Conservation (phyloP, 2,888 invertebrate species). For the Eupithecia subumbrata region DNA sequence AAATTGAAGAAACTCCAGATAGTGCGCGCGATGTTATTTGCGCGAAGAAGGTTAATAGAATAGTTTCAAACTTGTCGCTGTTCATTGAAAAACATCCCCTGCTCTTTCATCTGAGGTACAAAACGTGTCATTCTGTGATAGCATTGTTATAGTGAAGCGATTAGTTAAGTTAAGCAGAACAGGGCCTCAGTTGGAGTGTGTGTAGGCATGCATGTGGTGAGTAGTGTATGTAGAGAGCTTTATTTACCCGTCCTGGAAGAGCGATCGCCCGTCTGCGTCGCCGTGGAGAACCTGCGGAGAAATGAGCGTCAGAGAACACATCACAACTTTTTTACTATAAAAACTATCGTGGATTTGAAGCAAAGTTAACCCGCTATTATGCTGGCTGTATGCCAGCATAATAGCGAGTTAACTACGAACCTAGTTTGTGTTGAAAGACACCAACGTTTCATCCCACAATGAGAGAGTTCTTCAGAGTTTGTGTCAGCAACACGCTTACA, state of each 20-base stretch:
- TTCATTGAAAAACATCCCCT: not conserved
- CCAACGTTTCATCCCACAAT: too few species aligned
- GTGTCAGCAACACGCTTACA: too few species aligned
- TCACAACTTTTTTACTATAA: not conserved
- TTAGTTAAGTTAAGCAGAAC: not conserved
- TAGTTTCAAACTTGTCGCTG: not conserved
- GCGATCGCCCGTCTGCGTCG: conserved; percentile 8
- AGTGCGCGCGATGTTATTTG: not conserved
- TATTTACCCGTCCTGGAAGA: conserved; percentile 17
- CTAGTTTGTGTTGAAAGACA: too few species aligned
- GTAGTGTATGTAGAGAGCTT: not conserved
- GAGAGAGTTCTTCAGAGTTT: too few species aligned
- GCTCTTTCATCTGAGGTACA: not conserved
- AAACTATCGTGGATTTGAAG: not conserved
- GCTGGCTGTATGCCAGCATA: too few species aligned
- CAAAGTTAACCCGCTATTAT: too few species aligned
- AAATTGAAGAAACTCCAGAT: not conserved
- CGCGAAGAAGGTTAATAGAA: not conserved
- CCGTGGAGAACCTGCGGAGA: conserved; percentile 64
- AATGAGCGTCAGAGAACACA: not conserved
- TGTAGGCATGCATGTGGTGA: not conserved
- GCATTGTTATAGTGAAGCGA: not conserved
- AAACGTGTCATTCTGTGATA: not conserved
- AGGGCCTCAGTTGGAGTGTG: not conserved
- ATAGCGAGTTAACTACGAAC: too few species aligned